Percentiles rank a stretch among this genome's conserved stretches.
Conservation (phyloP, 2,888 invertebrate genomes). For the Sinelater perroti region DNA sequence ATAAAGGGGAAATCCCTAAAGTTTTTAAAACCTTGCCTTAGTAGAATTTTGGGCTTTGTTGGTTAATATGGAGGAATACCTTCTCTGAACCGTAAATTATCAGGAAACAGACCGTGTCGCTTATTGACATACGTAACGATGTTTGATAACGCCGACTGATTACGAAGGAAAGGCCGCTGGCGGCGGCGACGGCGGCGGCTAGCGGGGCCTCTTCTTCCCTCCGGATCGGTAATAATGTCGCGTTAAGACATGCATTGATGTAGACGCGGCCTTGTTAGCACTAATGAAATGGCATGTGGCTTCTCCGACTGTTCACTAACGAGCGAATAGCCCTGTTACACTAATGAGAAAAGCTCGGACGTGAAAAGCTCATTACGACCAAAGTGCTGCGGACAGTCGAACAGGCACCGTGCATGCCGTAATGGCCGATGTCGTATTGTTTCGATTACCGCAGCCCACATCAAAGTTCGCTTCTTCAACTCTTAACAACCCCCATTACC, state of each 20-base stretch:
- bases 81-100: no score
- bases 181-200: no score
- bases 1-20: no score
- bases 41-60: no score
- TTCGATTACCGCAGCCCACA: slow-evolving; percentile 50
- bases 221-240: slow-evolving; percentile 45
- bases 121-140: slow-evolving; percentile 36
- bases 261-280: slow-evolving; percentile 55
- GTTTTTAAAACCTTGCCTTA: no score
- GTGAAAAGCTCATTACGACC: slow-evolving; percentile 59
- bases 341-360: slow-evolving; percentile 61
- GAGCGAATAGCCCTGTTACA: slow-evolving; percentile 59
- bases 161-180: no score
- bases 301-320: slow-evolving; percentile 51
- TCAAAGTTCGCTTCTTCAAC: slow-evolving; percentile 45
- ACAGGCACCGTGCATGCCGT: slow-evolving; percentile 41
- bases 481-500: slow-evolving; percentile 30
- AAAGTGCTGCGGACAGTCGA: slow-evolving; percentile 56
- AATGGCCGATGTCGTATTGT: slow-evolving; percentile 50
- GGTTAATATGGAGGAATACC: no score
- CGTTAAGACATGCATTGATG: slow-evolving; percentile 45
- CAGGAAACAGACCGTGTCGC: slow-evolving; percentile 38
- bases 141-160: slow-evolving; percentile 35
- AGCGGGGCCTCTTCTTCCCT: slow-evolving; percentile 19
- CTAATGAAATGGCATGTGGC: slow-evolving; percentile 60